Evolutionary conservation across 2,888 invertebrate genomes (phyloP).

Genomic region (Psylliodes chrysocephalus): DNA sequence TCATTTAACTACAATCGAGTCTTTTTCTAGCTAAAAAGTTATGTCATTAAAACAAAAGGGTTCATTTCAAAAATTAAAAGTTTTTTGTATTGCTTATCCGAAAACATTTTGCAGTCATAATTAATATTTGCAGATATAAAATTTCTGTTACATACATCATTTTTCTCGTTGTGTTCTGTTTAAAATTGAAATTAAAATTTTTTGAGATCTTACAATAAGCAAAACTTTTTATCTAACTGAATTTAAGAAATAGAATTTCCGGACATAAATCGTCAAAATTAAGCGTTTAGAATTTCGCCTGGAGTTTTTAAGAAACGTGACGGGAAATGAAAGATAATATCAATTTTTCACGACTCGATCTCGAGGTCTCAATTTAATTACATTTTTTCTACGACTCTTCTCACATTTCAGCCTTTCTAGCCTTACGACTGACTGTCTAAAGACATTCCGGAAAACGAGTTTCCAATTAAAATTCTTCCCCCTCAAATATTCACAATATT

Average conservation of each 20-base stretch:
- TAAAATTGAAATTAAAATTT: too few relatives aligned
- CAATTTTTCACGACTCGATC: constrained; percentile 9
- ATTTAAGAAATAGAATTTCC: neutral
- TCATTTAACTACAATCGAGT: too few relatives aligned
- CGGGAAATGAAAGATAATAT: constrained; percentile 7
- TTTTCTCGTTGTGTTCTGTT: too few relatives aligned
- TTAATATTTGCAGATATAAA: too few relatives aligned
- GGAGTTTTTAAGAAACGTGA: neutral
- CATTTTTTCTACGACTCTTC: neutral
- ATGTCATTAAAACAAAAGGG: too few relatives aligned
- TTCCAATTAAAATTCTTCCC: constrained; percentile 26
- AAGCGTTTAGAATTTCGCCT: neutral
- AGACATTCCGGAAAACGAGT: constrained; percentile 16
- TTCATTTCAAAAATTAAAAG: too few relatives aligned
- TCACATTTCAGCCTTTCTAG: neutral
- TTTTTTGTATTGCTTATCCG: too few relatives aligned
- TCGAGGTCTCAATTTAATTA: constrained; percentile 11
- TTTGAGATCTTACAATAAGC: too few relatives aligned
- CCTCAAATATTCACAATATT: constrained; percentile 26
- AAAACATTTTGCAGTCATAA: too few relatives aligned
- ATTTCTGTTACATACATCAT: too few relatives aligned
- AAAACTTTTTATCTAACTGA: too few relatives aligned
- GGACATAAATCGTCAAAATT: neutral
- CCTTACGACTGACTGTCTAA: constrained; percentile 10
- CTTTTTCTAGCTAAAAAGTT: too few relatives aligned